Percentiles rank a stretch among this genome's conserved stretches.
phyloP scores from a whole-genome alignment of 1,140 invertebrate species.

The Caenorhabditis latens region DNA sequence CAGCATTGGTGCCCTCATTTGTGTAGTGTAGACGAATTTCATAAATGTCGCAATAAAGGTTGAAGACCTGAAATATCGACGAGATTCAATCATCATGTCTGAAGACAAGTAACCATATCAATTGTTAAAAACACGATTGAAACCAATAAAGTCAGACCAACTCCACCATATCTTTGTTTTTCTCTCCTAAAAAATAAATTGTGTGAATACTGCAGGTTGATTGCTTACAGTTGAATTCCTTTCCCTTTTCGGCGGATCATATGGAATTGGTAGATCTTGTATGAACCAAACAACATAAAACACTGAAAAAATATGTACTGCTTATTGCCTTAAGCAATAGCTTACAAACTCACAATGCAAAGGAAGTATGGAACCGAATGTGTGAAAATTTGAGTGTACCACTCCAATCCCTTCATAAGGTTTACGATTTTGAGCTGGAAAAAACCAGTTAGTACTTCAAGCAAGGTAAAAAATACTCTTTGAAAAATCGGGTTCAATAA shows the following conservation, averaged over 20 bases:
- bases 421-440: neutral
- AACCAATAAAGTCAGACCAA: neutral
- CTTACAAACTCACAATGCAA: neutral
- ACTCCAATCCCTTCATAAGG: conserved; percentile 8
- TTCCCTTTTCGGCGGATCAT: neutral
- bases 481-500: conserved; percentile 22
- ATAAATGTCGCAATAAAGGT: conserved; percentile 7
- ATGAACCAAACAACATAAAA: neutral
- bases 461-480: neutral
- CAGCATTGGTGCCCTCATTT: neutral
- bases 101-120: neutral
- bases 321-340: neutral
- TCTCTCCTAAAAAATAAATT: neutral
- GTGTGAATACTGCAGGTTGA: neutral
- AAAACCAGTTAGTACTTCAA: neutral
- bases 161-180: neutral
- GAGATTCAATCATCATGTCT: neutral
- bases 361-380: conserved; percentile 1
- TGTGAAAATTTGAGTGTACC: conserved; percentile 19
- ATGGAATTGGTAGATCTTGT: neutral
- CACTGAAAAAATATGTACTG: neutral
- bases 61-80: neutral
- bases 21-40: conserved; percentile 16
- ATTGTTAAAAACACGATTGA: neutral
- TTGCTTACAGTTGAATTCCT: conserved; percentile 1